phyloP scores from a whole-genome alignment of 2,888 invertebrate species.

The Drosophila macrothrix region DNA sequence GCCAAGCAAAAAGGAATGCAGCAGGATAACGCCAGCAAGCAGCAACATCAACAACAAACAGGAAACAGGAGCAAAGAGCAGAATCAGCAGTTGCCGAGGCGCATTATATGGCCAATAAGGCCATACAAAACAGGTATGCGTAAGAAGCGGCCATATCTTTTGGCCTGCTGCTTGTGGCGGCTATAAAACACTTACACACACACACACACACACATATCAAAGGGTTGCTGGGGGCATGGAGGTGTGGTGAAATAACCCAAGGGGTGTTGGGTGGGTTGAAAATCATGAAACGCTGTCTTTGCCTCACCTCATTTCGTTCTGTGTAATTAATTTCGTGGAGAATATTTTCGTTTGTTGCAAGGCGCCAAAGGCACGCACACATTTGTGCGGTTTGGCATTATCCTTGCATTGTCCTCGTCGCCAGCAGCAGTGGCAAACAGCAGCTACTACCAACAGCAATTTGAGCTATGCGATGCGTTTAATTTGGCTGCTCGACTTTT shows the following conservation, averaged over 20 bases:
- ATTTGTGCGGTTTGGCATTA: constrained; percentile 53
- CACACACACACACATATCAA: neutral
- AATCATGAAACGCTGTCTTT: constrained; percentile 21
- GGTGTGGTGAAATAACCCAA: neutral
- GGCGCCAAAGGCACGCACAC: constrained; percentile 7
- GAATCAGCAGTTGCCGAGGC: constrained; percentile 23
- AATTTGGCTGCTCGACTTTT: constrained; percentile 35
- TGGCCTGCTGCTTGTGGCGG: constrained; percentile 52
- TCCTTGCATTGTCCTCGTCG: constrained; percentile 30
- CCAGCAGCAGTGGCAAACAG: neutral
- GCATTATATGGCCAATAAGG: constrained; percentile 75
- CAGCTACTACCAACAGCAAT: constrained; percentile 19
- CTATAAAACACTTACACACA: constrained; percentile 53
- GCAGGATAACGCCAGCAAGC: constrained; percentile 11
- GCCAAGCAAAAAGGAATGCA: constrained; percentile 51
- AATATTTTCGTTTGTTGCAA: constrained; percentile 16
- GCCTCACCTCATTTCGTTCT: constrained; percentile 30
- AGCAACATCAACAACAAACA: neutral
- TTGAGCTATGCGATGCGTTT: constrained; percentile 71
- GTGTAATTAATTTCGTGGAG: constrained; percentile 74
- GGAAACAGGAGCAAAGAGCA: constrained; percentile 7
- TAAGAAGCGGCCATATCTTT: constrained; percentile 43
- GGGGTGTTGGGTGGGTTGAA: neutral
- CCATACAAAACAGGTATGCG: constrained; percentile 46
- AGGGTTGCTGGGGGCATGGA: too few species aligned